Percentiles rank a stretch among this genome's conserved stretches.
Evolutionary conservation across 2,113 vertebrate species (phyloP).

Genomic region (Chaetops frenatus): DNA sequence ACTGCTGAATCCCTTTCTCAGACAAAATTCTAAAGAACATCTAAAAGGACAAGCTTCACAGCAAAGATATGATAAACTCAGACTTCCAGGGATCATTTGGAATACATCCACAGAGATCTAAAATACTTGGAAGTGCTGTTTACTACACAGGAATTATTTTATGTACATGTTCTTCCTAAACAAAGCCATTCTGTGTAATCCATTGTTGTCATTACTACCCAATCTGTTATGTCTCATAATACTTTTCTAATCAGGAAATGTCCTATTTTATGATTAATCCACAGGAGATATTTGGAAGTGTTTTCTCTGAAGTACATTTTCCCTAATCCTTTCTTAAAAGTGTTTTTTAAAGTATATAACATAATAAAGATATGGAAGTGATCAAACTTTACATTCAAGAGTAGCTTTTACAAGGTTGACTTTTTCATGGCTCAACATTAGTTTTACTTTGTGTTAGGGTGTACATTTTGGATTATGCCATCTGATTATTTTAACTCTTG

Average conservation of each 20-base stretch:
- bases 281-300: background rate
- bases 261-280: conserved; percentile 50
- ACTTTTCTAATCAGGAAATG: conserved; percentile 38
- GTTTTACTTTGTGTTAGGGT: background rate
- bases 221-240: conserved; percentile 22
- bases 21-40: background rate
- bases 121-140: background rate
- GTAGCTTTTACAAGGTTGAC: background rate
- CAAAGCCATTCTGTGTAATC: background rate
- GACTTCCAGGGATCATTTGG: background rate
- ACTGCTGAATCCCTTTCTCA: background rate
- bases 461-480: background rate
- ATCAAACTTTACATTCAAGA: background rate
- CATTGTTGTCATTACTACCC: conserved; percentile 20
- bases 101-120: background rate
- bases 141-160: background rate
- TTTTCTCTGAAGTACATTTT: background rate
- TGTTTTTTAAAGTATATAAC: background rate
- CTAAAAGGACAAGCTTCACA: background rate
- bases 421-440: background rate
- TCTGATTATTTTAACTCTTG: background rate
- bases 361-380: background rate
- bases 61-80: background rate
- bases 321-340: background rate
- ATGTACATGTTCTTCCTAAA: background rate